A percentile compares a stretch with the other conserved stretches of the same genome.
Conservation (phyloP, 2,888 invertebrate species). For the Trachelus iudaicus region DNA sequence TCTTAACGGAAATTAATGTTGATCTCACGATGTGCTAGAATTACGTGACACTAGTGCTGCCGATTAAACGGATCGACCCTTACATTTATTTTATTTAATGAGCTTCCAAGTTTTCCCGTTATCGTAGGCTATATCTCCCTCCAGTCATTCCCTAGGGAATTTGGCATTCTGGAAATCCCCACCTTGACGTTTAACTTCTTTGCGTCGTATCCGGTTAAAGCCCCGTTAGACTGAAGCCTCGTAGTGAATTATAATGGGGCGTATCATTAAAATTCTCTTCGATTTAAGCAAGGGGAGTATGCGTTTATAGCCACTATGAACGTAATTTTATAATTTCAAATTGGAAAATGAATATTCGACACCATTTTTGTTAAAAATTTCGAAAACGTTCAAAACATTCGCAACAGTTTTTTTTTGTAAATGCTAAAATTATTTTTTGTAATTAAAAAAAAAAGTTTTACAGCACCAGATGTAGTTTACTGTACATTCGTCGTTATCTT, state of each 20-base stretch:
- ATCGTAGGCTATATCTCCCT: not conserved
- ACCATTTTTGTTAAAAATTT: not conserved
- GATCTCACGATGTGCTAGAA: not conserved
- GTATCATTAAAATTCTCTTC: not conserved
- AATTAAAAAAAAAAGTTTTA: not conserved
- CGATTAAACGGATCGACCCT: not conserved
- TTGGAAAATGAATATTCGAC: not conserved
- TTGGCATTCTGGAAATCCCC: not conserved
- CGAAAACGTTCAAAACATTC: not conserved
- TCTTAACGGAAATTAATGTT: not conserved
- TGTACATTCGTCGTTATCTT: not conserved
- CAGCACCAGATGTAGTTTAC: not conserved
- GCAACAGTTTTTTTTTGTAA: not conserved
- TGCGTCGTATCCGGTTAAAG: not conserved
- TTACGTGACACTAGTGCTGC: too few species aligned
- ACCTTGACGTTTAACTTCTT: not conserved
- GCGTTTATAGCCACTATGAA: not conserved
- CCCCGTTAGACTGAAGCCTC: not conserved
- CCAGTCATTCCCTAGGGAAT: not conserved
- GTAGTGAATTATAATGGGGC: not conserved
- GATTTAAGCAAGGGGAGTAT: not conserved
- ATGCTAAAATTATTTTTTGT: not conserved
- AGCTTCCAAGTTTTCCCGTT: not conserved
- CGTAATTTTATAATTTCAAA: not conserved
- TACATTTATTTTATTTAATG: not conserved